Evolutionary conservation across 2,888 invertebrate species (phyloP), one percentile per base, ranked within the genome.

Genomic region (Eilema depressum): DNA sequence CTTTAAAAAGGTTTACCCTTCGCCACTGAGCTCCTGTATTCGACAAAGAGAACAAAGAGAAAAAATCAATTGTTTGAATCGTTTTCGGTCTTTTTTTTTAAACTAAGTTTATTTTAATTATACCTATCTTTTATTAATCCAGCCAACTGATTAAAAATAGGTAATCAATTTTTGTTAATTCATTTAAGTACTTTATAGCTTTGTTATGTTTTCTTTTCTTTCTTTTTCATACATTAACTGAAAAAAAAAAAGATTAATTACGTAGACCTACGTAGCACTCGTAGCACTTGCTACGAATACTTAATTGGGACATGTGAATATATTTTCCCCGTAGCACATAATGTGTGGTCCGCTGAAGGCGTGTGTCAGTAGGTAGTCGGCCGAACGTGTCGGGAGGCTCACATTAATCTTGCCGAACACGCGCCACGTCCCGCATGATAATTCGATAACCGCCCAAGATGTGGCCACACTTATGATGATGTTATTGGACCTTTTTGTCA

Each of bases 321-420:
- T 70, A 53, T 14, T 53, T 75, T 71, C 73, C 63, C 70, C 71
- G n/a, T 26, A 17, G 26, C 57, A 59, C 56, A 53, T 37, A 67
- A 57, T 41, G 61, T 66, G 59, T 37, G 74, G 75, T 72, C 75
- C 74, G 82, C 79, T 85, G 86, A 81, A 81, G 79, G 82, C 69
- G 69, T 77, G 23, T 79, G 71, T 79, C 75, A 76, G 74, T 79
- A 70, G 69, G 72, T 72, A 68, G 56, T 79, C 63, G 73, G 70
- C 61, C 63, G 68, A 64, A 66, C 66, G 66, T 71, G 67, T 59
- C 66, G 61, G 26, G 67, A 75, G 71, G 71, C 75, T 73, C 77
- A 69, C 88, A 86, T 86, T 86, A 87, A 87, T 87, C 87, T 86
- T 84, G 73, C 73, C 68, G 72, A 66, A 69, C 81, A 77, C 77